Evolutionary conservation across 1,140 invertebrate genomes (phyloP).

Genomic region (Archivesica marissinica): DNA sequence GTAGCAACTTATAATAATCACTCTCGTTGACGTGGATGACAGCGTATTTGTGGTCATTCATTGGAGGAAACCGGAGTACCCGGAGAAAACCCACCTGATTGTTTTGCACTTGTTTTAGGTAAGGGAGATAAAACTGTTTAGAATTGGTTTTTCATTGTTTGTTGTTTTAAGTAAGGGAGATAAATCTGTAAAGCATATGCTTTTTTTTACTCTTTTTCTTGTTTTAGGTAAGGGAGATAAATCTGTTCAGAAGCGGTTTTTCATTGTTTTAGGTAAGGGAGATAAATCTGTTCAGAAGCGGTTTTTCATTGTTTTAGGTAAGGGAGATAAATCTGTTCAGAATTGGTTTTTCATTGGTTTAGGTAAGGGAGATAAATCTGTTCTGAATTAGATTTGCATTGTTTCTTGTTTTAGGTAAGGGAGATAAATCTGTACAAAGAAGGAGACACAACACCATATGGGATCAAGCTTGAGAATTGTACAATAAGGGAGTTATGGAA

Average conservation of each 20-base stretch:
- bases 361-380: too few species aligned
- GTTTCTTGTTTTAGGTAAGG: constrained; percentile 84
- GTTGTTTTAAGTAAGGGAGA: constrained; percentile 85
- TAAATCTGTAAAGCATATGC: constrained; percentile 90
- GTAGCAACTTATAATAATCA: too few species aligned
- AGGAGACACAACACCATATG: constrained; percentile 91
- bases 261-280: constrained; percentile 85
- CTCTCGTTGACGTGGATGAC: too few species aligned
- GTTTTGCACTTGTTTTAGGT: too few species aligned
- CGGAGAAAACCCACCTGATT: too few species aligned
- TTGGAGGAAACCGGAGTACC: too few species aligned
- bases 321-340: too few species aligned
- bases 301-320: too few species aligned
- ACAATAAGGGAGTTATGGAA: constrained; percentile 92
- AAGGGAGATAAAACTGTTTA: too few species aligned
- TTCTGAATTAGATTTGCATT: not conserved
- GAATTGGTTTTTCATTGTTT: not conserved
- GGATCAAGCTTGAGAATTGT: constrained; percentile 90
- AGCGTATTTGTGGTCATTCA: too few species aligned
- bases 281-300: constrained; percentile 93
- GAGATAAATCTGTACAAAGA: constrained; percentile 93
- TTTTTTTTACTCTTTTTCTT: too few species aligned
- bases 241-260: constrained; percentile 92
- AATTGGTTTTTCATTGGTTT: too few species aligned
- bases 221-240: constrained; percentile 87